Evolutionary conservation across 2,888 invertebrate genomes (phyloP).

Genomic region (Leptarthrus brevirostris): DNA sequence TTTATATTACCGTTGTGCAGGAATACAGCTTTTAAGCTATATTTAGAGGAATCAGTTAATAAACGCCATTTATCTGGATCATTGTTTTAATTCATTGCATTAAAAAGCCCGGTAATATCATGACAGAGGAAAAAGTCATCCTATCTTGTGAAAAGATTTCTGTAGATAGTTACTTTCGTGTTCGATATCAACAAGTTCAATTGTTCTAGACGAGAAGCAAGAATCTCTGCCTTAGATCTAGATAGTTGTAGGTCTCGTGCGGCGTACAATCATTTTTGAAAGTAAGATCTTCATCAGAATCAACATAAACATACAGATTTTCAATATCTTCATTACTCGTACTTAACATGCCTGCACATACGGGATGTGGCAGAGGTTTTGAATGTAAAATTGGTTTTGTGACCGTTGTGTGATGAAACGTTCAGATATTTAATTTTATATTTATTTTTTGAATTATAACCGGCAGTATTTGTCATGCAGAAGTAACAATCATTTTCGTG

Average conservation of each 20-base stretch:
- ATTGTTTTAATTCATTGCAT: neutral
- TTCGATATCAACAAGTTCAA: neutral
- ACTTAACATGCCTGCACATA: neutral
- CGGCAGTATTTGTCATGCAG: neutral
- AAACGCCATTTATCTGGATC: neutral
- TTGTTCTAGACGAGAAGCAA: neutral
- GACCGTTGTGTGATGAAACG: neutral
- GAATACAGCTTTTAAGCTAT: neutral
- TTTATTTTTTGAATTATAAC: neutral
- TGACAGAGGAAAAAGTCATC: neutral
- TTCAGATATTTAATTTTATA: neutral
- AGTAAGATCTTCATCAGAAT: neutral
- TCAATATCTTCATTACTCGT: neutral
- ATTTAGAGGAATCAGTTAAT: neutral
- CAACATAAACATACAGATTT: neutral
- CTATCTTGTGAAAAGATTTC: neutral
- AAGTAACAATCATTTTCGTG: neutral
- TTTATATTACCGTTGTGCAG: neutral
- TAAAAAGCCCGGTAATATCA: neutral
- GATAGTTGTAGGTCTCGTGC: neutral
- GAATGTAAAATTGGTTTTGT: neutral
- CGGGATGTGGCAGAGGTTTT: neutral
- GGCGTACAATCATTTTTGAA: neutral
- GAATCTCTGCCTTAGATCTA: neutral
- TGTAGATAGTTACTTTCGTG: neutral